Base-by-base conservation (phyloP, 2,888 invertebrate species). In the Mesodorylaimus sp. region DNA sequence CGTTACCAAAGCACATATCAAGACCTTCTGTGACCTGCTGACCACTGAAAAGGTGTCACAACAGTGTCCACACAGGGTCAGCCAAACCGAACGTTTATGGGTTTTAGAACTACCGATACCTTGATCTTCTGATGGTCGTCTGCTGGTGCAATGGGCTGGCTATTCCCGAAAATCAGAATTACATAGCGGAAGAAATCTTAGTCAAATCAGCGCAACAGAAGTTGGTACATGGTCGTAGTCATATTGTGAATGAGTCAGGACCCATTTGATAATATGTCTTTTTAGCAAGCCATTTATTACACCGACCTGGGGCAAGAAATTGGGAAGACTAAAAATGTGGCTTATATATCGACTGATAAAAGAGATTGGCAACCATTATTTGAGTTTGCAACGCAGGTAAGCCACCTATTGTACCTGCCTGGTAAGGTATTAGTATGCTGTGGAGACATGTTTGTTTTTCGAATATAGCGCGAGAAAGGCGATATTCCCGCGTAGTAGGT, bases 141-240 rank as follows among this genome's bases (percentile, higher is more conserved):
- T 67, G 67, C 58, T 64, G 67, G 10, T 67, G 66, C 60, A 65
- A 67, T 51, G 64, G 64, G 3, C 61, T 67, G 25, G 61, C 66
- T 23, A 65, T 67, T 23, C 61, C 64, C 1, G 66, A 67, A 53
- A 67, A 67, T 54, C 67, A 67, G 57, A 60, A 59, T 28, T 64
- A 64, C 57, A 67, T 67, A 53, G 64, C 66, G 23, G 58, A 64
- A 49, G 61, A 48, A 16, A 58, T 60, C 56, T 54, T 59, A 3
- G 28, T 25, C 2, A 44, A 48, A 27, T 32, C 39, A n/a, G n/a
- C n/a, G n/a, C n/a, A n/a, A n/a, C n/a, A n/a, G n/a, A n/a, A n/a
- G n/a, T n/a, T n/a, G n/a, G n/a, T n/a, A n/a, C n/a, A n/a, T n/a
- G n/a, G n/a, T n/a, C n/a, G n/a, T n/a, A n/a, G n/a, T n/a, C n/a